These are phyloP conservation scores for Diplodus sargus DNA, from an alignment of 2,797 vertebrate species.

Conservation along the genomic window DNA sequence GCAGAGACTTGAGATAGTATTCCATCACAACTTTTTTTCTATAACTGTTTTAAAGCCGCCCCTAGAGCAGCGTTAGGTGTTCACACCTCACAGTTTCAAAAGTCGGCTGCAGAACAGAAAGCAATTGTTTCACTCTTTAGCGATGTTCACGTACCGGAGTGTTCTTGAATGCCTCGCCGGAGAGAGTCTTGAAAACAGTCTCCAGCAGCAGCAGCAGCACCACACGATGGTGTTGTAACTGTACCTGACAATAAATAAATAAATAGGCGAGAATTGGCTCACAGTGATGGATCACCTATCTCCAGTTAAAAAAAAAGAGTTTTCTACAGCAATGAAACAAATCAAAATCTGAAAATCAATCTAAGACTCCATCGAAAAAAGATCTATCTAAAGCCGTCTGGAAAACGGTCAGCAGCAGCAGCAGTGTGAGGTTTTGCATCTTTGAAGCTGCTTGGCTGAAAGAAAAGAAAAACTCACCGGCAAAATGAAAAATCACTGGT, in stretches of 20 bases:
- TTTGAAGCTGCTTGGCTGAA: not conserved
- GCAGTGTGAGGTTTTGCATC: not conserved
- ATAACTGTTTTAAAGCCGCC: not conserved
- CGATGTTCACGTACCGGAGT: not conserved
- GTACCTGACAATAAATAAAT: not conserved
- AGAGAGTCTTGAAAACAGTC: not conserved
- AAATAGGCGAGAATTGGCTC: not conserved
- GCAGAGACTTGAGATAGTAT: not conserved
- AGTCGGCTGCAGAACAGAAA: not conserved
- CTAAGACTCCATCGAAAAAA: not conserved
- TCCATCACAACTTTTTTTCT: not conserved
- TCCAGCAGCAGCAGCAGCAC: not conserved
- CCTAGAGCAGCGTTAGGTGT: rapidly evolving
- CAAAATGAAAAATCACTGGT: not conserved
- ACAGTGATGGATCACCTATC: not conserved
- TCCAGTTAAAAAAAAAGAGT: not conserved
- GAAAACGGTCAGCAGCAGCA: not conserved
- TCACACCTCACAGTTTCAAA: not conserved
- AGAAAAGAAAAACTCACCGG: not conserved
- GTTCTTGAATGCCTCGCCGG: constrained; percentile 2
- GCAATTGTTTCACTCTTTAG: not conserved
- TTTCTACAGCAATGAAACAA: not conserved
- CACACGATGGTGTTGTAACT: constrained; percentile 2
- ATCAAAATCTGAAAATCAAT: not conserved
- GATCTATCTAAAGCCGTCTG: not conserved